These are phyloP conservation scores for Xenopus borealis DNA, from an alignment of 2,113 vertebrate genomes.

Conservation along the genomic window DNA sequence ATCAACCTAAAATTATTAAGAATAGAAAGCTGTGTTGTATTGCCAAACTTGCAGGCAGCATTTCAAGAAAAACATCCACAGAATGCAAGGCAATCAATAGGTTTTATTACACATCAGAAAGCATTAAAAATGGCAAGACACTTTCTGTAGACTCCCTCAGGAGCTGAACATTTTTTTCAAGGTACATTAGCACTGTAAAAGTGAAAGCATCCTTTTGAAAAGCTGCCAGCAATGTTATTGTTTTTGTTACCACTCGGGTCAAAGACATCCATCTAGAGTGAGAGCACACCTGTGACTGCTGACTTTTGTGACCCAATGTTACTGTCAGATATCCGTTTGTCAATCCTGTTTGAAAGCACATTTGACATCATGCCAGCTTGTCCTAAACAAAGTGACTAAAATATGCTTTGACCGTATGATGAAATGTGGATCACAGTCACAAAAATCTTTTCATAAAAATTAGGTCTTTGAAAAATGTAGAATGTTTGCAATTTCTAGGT, in stretches of 20 bases:
- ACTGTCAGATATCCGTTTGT: not conserved
- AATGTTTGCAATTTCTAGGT: too few species aligned
- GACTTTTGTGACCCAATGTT: not conserved
- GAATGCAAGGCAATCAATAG: not conserved
- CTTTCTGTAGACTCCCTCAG: not conserved
- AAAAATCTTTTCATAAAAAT: too few species aligned
- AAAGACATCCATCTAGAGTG: not conserved
- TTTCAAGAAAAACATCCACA: not conserved
- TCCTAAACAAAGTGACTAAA: not conserved
- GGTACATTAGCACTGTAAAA: conserved; percentile 14
- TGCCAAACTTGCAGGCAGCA: not conserved
- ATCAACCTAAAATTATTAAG: not conserved
- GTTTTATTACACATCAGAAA: conserved; percentile 8
- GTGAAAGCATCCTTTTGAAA: conserved; percentile 16
- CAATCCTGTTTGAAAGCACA: not conserved
- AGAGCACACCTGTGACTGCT: not conserved
- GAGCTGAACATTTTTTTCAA: not conserved
- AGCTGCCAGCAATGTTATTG: not conserved
- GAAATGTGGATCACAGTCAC: too few species aligned
- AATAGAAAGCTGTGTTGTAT: not conserved
- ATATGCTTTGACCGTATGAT: not conserved
- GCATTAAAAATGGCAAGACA: not conserved
- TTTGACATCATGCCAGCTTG: not conserved
- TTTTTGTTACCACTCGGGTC: not conserved
- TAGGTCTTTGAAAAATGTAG: too few species aligned